These are phyloP conservation scores for Pycnonotus jocosus DNA, from an alignment of 2,113 vertebrate genomes.

Conservation along the genomic window DNA sequence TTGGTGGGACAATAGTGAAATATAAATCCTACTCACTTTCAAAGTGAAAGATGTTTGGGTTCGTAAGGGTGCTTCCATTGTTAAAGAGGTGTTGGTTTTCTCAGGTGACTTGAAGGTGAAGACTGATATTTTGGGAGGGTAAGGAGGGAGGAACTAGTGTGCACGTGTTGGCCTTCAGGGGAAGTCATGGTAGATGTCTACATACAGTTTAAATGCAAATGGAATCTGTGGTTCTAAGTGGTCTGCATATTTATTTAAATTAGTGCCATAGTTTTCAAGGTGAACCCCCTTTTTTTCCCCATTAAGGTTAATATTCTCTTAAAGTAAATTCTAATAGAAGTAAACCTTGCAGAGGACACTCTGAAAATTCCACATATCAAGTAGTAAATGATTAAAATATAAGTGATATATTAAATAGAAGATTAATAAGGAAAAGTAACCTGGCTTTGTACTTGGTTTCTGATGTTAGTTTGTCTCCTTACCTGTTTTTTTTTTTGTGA, in stretches of 20 bases:
- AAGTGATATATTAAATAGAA: neutral
- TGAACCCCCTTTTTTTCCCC: neutral
- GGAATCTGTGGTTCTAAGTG: neutral
- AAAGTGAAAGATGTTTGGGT: neutral
- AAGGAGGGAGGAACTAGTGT: neutral
- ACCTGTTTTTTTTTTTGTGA: neutral
- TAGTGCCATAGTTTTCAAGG: neutral
- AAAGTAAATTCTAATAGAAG: neutral
- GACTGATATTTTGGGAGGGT: neutral
- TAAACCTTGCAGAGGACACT: neutral
- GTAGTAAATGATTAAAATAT: neutral
- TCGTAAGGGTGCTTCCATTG: rapidly evolving
- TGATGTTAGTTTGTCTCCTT: neutral
- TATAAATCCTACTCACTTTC: neutral
- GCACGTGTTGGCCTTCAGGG: neutral
- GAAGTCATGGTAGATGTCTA: neutral
- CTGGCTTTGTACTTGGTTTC: neutral
- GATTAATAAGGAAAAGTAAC: neutral
- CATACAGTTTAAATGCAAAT: neutral
- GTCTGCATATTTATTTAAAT: neutral
- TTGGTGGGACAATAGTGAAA: rapidly evolving
- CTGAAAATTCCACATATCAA: neutral
- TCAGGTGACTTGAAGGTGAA: neutral
- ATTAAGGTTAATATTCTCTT: neutral
- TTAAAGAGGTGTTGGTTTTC: neutral